Base-by-base conservation (phyloP, 1,140 invertebrate species). In the Periplaneta americana region DNA sequence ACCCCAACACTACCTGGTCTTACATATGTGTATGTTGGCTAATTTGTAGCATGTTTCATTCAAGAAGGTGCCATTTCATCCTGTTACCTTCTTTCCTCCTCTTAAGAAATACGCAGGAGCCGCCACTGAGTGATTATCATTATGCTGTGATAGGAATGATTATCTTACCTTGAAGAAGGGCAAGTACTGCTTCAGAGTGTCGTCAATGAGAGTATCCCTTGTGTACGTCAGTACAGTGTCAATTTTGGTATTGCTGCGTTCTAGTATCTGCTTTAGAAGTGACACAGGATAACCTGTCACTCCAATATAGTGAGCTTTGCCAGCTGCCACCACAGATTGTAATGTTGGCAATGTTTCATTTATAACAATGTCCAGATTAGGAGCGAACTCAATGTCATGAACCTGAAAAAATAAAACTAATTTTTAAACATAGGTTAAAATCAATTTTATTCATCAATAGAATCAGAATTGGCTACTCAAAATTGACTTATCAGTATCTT, bases 341-440 rank as follows among this genome's bases (percentile, higher is more conserved):
- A 98, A 86, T 15, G 93, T 92, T 34, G 97, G 97, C 39, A 98
- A 85, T 0, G 96, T 97, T 90, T 98, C 96, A 36, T 95, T 94
- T 5, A 98, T 84, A 11, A 99, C 91, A 36, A 95, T 89, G 36
- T 97, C 93, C 5, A 94, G 86, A 82, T 91, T 92, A n/a, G 93
- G 91, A 2, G 95, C 95, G 88, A 98, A 98, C 86, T 98, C 97
- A 76, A 96, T 90, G 86, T 99, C 97, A 85, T 98, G 97, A 36
- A 98, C 91, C 95, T 98, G 87, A 48, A 87, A 87, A 74, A 85
- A n/a, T n/a, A n/a, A n/a, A n/a, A n/a, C n/a, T n/a, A n/a, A n/a
- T n/a, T n/a, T n/a, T n/a, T n/a, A n/a, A n/a, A n/a, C n/a, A n/a
- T n/a, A n/a, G n/a, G n/a, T n/a, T n/a, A n/a, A n/a, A n/a, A n/a